These are phyloP conservation scores for Venusia cambrica DNA, from an alignment of 2,888 invertebrate genomes.

Conservation along the genomic window DNA sequence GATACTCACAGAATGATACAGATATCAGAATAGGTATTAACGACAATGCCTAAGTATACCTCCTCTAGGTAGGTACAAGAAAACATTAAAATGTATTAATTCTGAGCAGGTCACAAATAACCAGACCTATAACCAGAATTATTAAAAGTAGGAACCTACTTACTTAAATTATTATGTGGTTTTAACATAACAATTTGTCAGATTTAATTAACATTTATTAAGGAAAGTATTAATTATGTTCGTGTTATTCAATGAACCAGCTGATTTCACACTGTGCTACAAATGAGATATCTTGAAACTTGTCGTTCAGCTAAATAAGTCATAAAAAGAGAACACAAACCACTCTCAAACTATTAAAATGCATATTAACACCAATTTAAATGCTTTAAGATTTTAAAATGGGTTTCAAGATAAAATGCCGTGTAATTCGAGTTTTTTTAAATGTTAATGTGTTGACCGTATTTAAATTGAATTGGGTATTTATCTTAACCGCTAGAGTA, in stretches of 20 bases:
- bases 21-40: too few relatives aligned
- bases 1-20: too few relatives aligned
- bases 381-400: constrained; percentile 9
- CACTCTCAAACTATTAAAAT: constrained; percentile 15
- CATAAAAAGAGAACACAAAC: constrained; percentile 32
- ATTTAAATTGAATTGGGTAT: constrained; percentile 8
- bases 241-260: constrained; percentile 4
- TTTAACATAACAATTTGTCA: too few relatives aligned
- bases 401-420: constrained; percentile 3
- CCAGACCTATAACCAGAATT: too few relatives aligned
- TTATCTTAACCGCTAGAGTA: too few relatives aligned
- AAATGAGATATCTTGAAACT: constrained; percentile 18
- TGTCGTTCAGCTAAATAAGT: constrained; percentile 39
- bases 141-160: background rate
- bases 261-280: constrained; percentile 7
- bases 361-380: constrained; percentile 16
- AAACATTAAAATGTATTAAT: too few relatives aligned
- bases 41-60: too few relatives aligned
- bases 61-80: too few relatives aligned
- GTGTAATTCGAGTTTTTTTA: constrained; percentile 9
- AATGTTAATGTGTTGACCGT: constrained; percentile 2
- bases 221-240: too few relatives aligned
- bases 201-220: too few relatives aligned
- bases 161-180: too few relatives aligned
- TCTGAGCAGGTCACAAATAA: too few relatives aligned